These are phyloP conservation scores for Lasioglossum figueresi DNA, from an alignment of 2,888 invertebrate genomes.

Conservation along the genomic window DNA sequence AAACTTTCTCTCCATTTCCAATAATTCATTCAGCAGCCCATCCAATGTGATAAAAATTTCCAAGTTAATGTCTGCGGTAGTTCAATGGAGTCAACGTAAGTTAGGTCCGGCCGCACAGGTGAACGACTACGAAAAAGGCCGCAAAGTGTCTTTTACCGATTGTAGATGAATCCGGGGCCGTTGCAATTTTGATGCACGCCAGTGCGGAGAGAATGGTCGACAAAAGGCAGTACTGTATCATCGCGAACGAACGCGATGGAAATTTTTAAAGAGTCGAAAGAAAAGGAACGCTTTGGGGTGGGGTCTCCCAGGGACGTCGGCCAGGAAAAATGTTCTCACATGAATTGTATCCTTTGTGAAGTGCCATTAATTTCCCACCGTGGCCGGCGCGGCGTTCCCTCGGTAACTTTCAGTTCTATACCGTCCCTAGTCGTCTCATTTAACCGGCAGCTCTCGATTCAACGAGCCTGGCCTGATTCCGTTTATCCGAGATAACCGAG, in stretches of 20 bases:
- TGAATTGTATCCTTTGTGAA: conserved; percentile 45
- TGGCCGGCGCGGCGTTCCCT: conserved; percentile 16
- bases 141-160: not conserved
- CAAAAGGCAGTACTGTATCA: not conserved
- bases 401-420: conserved; percentile 39
- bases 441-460: conserved; percentile 56
- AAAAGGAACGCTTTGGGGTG: conserved; percentile 1
- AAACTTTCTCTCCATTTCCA: not conserved
- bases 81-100: not conserved
- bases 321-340: conserved; percentile 36
- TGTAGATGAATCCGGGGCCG: not conserved
- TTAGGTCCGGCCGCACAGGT: not conserved
- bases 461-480: conserved; percentile 60
- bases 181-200: not conserved
- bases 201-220: not conserved
- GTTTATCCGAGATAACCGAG: conserved; percentile 54
- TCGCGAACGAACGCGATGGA: conserved; percentile 16
- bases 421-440: conserved; percentile 50
- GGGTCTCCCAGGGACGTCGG: not conserved
- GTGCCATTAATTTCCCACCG: conserved; percentile 49
- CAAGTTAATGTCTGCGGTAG: not conserved
- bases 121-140: not conserved
- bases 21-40: not conserved
- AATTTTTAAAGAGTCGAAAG: conserved; percentile 30
- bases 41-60: not conserved